Evolutionary conservation across 92 coral and sea anemone species (phyloP), one percentile per base, ranked within the genome.

Genomic region (Galaxea fascicularis): DNA sequence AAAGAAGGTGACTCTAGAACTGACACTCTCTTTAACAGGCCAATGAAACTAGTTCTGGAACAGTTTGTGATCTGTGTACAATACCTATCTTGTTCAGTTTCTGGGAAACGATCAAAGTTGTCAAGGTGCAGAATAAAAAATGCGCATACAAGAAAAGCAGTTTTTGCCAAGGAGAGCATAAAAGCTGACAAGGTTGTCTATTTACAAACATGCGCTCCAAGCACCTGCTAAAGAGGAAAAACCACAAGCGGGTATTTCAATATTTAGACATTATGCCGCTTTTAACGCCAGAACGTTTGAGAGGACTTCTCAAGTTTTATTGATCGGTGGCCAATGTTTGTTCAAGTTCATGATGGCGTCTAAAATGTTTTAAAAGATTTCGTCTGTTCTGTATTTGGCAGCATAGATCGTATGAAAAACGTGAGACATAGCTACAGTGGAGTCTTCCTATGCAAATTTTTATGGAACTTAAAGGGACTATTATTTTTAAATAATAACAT

Each of bases 351-450:
- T 16, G 49, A 58, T 35, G 71, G 70, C 15, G 5, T 69, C 27
- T 10, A 0, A 16, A 56, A 47, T 30, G 57, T 25, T 41, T 59
- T 8, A 21, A 31, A 20, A 21, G 7, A 31, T 68, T 8, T 12
- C 51, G 11, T 25, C 27, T 11, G 15, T n/a, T 56, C 29, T 13
- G 18, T 10, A 16, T 45, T 56, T 56, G 10, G 11, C 24, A 52
- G 45, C 41, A 82, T 71, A 70, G 78, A 82, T 71, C 78, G 78
- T n/a, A 57, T 71, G 65, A 82, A 82, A 69, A 82, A 18, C 47
- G 86, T 82, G 57, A 82, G 86, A 41, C 24, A 12, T 21, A 13
- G 4, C 53, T 52, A 8, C 18, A 4, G 12, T 7, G 9, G 44
- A 47, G 65, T 15, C 31, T 66, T 52, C 15, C 71, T 15, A 82